phyloP scores from a whole-genome alignment of 2,888 invertebrate genomes.

The Pristionchus maxplancki region DNA sequence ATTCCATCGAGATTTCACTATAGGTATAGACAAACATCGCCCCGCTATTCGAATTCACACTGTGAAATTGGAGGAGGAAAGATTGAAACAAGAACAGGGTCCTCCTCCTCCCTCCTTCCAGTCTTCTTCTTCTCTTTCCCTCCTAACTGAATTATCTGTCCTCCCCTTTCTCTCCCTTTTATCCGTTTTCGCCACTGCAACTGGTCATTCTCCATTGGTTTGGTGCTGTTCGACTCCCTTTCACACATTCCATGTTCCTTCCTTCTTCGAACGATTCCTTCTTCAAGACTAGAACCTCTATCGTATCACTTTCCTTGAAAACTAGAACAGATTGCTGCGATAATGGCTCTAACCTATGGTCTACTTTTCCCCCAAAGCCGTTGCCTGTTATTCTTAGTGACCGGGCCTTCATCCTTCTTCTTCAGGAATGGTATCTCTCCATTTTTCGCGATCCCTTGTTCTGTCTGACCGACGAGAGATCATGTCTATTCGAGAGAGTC shows the following conservation, averaged over 20 bases:
- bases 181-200: conserved; percentile 4
- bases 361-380: background rate
- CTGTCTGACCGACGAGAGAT: background rate
- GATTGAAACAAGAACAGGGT: conserved; percentile 42
- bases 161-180: conserved; percentile 7
- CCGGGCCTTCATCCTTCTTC: background rate
- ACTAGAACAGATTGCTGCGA: no score
- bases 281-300: no score
- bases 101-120: background rate
- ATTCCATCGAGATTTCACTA: background rate
- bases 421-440: background rate
- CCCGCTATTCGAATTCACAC: conserved; percentile 1
- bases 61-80: background rate
- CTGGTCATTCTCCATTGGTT: background rate
- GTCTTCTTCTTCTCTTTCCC: background rate
- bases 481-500: background rate
- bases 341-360: background rate
- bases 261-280: background rate
- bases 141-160: conserved; percentile 47
- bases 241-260: background rate
- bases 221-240: background rate
- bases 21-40: background rate
- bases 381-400: background rate
- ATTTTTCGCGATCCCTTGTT: background rate
- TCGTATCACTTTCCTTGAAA: no score